Evolutionary conservation across 2,888 invertebrate species (phyloP), one percentile per base, ranked within the genome.

Genomic region (Salticus scenicus): DNA sequence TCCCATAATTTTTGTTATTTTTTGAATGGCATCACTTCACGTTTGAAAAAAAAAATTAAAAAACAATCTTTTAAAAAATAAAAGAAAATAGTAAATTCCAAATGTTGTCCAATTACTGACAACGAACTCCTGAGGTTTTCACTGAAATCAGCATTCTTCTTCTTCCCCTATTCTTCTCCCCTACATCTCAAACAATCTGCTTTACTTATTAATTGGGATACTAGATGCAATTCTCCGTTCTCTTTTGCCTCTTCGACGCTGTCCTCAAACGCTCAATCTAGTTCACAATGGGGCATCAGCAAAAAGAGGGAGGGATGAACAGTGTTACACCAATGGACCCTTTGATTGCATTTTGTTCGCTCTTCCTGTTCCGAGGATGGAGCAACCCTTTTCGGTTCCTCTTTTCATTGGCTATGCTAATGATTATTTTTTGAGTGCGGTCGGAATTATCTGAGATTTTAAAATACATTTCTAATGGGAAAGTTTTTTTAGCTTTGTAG

Each of bases 371-470:
- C 57, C 20, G 12, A 57, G 17, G 24, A 24, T 57, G 24, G 57
- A 1, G 17, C 57, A 57, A 57, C 24, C 57, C 57, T 57, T 57
- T 57, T 24, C 24, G 24, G 57, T 12, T 20, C 24, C 24, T 24
- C 57, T 57, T 57, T 57, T 57, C 24, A 57, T 57, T 57, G 57
- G 57, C 57, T 57, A 57, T 57, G 57, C 57, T 57, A 57, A 57
- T 57, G 57, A 57, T n/a, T n/a, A 57, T 57, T 57, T 57, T 57
- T 57, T n/a, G 42, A 47, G 17, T 47, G 42, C 42, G 17, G 37
- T 7, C 4, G 14, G 42, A 10, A 47, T 47, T 47, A 47, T 17
- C 17, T 2, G 42, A 10, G 37, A 37, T 37, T 37, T 37, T 37
- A 7, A 7, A 37, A 37, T 37, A 37, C 10, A 37, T 37, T 4